Conservation (phyloP, 2,113 vertebrate species). For the Megaceryle maxima region DNA sequence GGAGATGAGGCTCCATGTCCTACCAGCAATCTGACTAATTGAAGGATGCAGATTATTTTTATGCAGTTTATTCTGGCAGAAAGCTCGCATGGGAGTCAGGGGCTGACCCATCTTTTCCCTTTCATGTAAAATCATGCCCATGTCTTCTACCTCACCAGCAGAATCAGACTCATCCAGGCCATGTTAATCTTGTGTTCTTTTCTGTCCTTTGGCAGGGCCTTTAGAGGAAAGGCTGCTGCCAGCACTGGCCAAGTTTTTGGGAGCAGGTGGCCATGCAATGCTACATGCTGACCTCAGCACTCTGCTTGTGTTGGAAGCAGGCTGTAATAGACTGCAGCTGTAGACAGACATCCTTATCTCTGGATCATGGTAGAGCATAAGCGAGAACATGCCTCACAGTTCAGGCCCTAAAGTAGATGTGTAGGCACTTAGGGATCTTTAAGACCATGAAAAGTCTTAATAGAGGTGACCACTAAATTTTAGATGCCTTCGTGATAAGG, state of each 20-base stretch:
- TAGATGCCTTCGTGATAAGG: neutral
- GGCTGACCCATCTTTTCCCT: neutral
- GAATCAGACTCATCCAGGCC: neutral
- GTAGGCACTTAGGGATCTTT: neutral
- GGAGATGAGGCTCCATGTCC: neutral
- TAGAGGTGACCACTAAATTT: neutral
- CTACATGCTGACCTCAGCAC: neutral
- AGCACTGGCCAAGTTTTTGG: neutral
- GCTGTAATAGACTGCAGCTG: neutral
- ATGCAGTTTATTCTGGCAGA: neutral
- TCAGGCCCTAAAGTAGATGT: neutral
- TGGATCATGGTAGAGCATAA: neutral
- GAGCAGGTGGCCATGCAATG: neutral
- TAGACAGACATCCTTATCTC: neutral
- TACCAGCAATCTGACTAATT: neutral
- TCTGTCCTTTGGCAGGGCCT: neutral
- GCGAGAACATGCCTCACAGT: neutral
- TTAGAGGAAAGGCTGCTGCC: neutral
- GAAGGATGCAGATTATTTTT: neutral
- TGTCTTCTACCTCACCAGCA: neutral
- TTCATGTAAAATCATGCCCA: neutral
- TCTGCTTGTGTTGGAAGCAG: neutral
- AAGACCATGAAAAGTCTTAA: neutral
- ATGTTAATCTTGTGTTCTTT: neutral
- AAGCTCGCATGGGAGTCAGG: rapidly evolving